These are phyloP conservation scores for Conistra vaccinii DNA, from an alignment of 2,888 invertebrate genomes.

Conservation along the genomic window DNA sequence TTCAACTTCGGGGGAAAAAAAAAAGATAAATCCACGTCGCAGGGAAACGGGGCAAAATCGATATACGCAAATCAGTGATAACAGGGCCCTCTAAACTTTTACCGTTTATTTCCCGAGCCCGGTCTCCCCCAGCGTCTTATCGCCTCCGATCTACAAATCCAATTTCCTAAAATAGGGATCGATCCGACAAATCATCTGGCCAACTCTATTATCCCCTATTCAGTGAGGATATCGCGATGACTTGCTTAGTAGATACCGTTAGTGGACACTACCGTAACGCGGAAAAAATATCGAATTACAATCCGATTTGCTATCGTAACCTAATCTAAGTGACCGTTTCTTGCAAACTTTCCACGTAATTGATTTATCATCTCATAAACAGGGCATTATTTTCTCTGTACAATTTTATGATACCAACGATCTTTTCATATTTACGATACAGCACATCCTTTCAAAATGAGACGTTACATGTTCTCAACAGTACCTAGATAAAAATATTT, in stretches of 20 bases:
- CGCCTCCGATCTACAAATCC: conserved; percentile 90
- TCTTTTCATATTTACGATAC: not conserved
- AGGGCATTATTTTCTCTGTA: not conserved
- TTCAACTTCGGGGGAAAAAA: conserved; percentile 48
- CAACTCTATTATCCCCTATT: conserved; percentile 85
- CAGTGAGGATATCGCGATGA: conserved; percentile 73
- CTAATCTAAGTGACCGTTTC: conserved; percentile 40
- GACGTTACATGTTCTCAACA: too few species aligned
- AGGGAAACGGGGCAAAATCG: conserved; percentile 78
- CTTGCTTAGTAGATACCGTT: conserved; percentile 72
- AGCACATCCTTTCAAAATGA: not conserved
- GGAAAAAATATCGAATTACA: conserved; percentile 63
- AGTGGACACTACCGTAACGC: conserved; percentile 68
- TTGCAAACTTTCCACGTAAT: conserved; percentile 33
- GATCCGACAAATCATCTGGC: conserved; percentile 91
- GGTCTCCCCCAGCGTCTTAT: conserved; percentile 77
- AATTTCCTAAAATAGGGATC: conserved; percentile 91
- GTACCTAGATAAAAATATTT: not conserved
- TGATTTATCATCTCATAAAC: conserved; percentile 15
- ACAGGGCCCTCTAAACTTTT: conserved; percentile 84
- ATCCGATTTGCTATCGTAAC: conserved; percentile 53
- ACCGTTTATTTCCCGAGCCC: conserved; percentile 78
- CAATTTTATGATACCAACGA: not conserved
- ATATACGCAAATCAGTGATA: conserved; percentile 90
- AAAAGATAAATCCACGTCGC: conserved; percentile 78